Percentiles rank a stretch among this genome's conserved stretches.
Conservation (phyloP, 2,888 invertebrate genomes). For the Amphipoea oculea region DNA sequence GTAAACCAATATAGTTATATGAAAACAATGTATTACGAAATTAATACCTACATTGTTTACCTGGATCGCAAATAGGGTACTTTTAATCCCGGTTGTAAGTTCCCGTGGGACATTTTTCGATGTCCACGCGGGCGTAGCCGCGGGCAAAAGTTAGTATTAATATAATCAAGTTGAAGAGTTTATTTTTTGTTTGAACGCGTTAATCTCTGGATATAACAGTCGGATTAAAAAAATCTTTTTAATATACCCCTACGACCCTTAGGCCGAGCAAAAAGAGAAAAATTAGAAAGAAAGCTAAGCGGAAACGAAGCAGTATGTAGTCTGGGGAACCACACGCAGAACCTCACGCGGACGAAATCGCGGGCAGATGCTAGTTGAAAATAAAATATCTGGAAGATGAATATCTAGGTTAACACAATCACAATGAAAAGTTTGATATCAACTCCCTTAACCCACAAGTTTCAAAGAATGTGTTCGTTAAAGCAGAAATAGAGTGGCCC, state of each 20-base stretch:
- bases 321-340: background rate
- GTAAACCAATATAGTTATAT: background rate
- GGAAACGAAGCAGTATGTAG: background rate
- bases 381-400: background rate
- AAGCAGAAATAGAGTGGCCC: background rate
- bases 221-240: background rate
- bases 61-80: background rate
- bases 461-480: background rate
- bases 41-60: background rate
- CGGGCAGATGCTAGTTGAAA: background rate
- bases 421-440: background rate
- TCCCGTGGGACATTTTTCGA: background rate
- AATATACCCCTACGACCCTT: background rate
- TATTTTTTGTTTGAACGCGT: background rate
- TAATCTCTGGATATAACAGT: background rate
- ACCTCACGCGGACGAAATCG: background rate
- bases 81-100: background rate
- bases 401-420: background rate
- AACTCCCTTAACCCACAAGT: background rate
- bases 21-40: background rate
- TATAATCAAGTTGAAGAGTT: background rate
- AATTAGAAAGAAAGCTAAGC: no score
- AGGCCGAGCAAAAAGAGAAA: background rate
- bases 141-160: background rate
- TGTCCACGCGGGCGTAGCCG: no score